Base-by-base conservation (phyloP, 2,113 vertebrate genomes). In the Tautogolabrus adspersus region DNA sequence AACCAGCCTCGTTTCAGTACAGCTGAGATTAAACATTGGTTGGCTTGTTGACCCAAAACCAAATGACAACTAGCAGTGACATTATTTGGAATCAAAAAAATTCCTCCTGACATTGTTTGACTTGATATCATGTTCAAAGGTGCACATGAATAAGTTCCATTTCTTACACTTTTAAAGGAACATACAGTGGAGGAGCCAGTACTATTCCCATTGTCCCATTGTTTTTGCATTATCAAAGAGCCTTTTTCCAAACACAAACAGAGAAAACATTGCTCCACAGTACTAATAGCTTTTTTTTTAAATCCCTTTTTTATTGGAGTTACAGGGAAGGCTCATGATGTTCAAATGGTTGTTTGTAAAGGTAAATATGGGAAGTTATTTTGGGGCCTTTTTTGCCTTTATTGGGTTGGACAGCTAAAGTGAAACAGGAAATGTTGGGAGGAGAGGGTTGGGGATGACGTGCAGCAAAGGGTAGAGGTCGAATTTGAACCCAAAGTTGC, bases 1-100 rank as follows among this genome's bases (percentile, higher is more conserved):
- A 26, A 19, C 38, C 5, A 5, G 75, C 52, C 52, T 72, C 63
- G 47, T 64, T 26, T 68, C 57, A n/a, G 18, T 69, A 10, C 46
- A 40, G 66, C 64, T 66, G 40, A 64, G 55, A 40, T 37, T 40
- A 26, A 49, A 66, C 37, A 52, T 22, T 13, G 7, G 46, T 51
- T 46, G 69, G 26, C 22, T 22, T 12, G 47, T 52, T 55, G 44
- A 47, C 42, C 23, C 19, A 71, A 75, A 49, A 64, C 10, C 59
- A 65, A 58, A 61, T 18, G 5, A 68, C 56, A 26, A n/a, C 34
- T n/a, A 7, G 30, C 6, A 18, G 30, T 10, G 1, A 15, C 37
- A 44, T 6, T 55, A 21, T 61, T 62, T n/a, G 51, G 10, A 21
- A 8, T 6, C 3, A 23, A 21, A 38, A 6, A 38, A 13, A 16